Evolutionary conservation across 2,797 vertebrate genomes (phyloP).

Genomic region (Eupleurogrammus muticus): DNA sequence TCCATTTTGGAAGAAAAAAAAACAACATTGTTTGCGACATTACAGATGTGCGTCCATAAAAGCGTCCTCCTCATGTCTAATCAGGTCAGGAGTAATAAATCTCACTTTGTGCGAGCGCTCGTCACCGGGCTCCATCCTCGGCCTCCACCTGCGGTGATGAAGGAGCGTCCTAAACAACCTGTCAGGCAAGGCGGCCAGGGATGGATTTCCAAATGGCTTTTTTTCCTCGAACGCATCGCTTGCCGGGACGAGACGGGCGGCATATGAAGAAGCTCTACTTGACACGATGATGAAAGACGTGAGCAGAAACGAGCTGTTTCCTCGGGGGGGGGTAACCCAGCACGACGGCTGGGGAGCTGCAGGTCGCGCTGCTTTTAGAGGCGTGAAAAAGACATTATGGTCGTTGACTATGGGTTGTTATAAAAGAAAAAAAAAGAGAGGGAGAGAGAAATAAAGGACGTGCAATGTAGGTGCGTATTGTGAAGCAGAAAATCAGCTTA

Average conservation of each 20-base stretch:
- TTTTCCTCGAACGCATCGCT: constrained; percentile 36
- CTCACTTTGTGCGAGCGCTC: constrained; percentile 17
- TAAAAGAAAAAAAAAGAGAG: background rate
- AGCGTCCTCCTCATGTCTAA: constrained; percentile 12
- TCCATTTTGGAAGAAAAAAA: constrained; percentile 4
- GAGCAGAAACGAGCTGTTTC: constrained; percentile 23
- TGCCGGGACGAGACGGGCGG: constrained; percentile 23
- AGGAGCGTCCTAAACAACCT: constrained; percentile 26
- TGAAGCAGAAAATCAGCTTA: background rate
- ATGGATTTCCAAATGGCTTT: constrained; percentile 44
- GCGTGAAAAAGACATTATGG: background rate
- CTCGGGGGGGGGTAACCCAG: constrained; percentile 42
- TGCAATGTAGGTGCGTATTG: background rate
- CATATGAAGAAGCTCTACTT: constrained; percentile 62
- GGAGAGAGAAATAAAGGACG: background rate
- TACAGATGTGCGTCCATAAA: constrained; percentile 13
- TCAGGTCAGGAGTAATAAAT: constrained; percentile 45
- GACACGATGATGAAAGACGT: constrained; percentile 66
- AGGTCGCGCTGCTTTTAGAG: constrained; percentile 14
- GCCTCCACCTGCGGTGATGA: constrained; percentile 33
- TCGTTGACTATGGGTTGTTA: background rate
- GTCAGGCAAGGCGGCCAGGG: constrained; percentile 9
- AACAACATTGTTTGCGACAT: constrained; percentile 1
- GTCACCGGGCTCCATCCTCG: constrained; percentile 1
- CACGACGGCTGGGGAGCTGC: constrained; percentile 14